phyloP scores from a whole-genome alignment of 2,888 invertebrate species.

The Adelphocoris suturalis region DNA sequence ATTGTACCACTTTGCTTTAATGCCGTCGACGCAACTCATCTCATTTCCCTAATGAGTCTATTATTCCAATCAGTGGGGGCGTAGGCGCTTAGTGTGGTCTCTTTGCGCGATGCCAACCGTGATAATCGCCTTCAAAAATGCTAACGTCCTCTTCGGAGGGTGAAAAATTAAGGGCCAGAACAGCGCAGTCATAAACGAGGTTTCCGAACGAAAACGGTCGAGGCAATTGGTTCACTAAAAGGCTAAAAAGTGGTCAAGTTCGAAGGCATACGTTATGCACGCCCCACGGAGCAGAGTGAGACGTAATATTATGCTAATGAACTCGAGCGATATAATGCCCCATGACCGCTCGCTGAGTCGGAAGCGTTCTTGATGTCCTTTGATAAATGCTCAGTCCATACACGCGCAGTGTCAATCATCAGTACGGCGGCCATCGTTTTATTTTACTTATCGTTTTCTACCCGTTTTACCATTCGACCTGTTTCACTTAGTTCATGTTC shows the following conservation, averaged over 20 bases:
- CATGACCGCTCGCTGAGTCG: background rate
- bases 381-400: background rate
- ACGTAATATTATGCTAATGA: background rate
- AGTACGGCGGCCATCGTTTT: background rate
- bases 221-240: background rate
- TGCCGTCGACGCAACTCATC: background rate
- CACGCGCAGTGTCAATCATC: slow-evolving; percentile 9
- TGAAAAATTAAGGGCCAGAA: background rate
- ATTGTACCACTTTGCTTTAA: slow-evolving; percentile 7
- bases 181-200: background rate
- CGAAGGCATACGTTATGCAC: background rate
- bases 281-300: slow-evolving; percentile 25
- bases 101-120: background rate
- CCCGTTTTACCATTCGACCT: slow-evolving; percentile 5
- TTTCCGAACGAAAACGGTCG: background rate
- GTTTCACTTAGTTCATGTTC: background rate
- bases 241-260: background rate
- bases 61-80: background rate
- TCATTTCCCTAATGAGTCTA: background rate
- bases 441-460: background rate
- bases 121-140: background rate
- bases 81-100: background rate
- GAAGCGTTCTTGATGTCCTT: slow-evolving; percentile 20
- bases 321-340: slow-evolving; percentile 10
- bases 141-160: background rate